phyloP scores from a whole-genome alignment of 2,113 vertebrate species.

The Glaucidium brasilianum region DNA sequence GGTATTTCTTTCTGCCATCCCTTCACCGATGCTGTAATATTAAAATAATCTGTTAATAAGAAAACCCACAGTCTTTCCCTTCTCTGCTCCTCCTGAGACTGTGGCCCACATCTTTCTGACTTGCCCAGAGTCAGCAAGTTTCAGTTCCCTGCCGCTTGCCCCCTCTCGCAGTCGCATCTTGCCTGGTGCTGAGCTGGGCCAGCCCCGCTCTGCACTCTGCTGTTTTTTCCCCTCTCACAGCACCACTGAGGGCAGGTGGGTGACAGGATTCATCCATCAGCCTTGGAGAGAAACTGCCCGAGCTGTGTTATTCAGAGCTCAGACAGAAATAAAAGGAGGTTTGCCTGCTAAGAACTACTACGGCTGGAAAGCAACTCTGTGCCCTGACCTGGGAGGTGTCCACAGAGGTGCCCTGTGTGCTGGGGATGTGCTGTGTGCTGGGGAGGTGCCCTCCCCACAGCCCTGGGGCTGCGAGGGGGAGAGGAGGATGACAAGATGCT shows the following conservation, averaged over 20 bases:
- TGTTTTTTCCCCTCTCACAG: background rate
- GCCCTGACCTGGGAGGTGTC: background rate
- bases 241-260: background rate
- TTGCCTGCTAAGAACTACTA: background rate
- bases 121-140: background rate
- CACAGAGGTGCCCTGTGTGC: rapidly evolving
- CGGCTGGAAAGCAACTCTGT: background rate
- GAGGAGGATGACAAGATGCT: background rate
- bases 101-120: background rate
- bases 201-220: background rate
- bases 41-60: background rate
- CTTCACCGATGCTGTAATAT: background rate
- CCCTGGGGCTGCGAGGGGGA: background rate
- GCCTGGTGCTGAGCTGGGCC: background rate
- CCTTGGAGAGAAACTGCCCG: background rate
- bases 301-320: background rate
- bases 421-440: background rate
- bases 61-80: background rate
- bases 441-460: background rate
- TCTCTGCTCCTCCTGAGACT: background rate
- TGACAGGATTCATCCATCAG: background rate
- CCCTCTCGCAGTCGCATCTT: background rate
- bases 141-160: background rate
- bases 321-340: background rate
- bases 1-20: background rate